Base-by-base conservation (phyloP, 2,888 invertebrate species). In the Dicranocentrus wangi region DNA sequence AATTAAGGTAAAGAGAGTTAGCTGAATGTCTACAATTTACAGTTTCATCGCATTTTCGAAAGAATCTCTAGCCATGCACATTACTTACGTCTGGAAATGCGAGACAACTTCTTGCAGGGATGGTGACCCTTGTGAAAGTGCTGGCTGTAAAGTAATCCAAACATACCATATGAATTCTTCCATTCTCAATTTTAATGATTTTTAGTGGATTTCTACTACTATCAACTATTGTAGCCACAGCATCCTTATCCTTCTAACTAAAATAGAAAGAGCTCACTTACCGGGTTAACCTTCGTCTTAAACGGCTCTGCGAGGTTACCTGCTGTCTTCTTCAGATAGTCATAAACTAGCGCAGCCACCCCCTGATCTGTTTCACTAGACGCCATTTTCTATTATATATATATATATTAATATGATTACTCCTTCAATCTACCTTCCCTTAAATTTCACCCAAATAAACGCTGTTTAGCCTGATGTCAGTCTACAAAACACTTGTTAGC, bases 241-340 rank as follows among this genome's bases (percentile, higher is more conserved):
- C n/a, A n/a, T n/a, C n/a, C n/a, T n/a, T n/a, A n/a, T n/a, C n/a
- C n/a, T n/a, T n/a, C n/a, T n/a, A n/a, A n/a, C n/a, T n/a, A n/a
- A n/a, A n/a, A n/a, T n/a, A n/a, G n/a, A n/a, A n/a, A n/a, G n/a
- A n/a, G n/a, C n/a, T 23, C 83, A 91, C 94, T 93, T 91, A 94
- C 94, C 90, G 93, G 92, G 88, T 94, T 94, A 0, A 92, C 91
- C 89, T 93, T 93, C 87, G 92, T 91, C 87, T 93, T 91, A 88
- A 93, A 94, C 66, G 92, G 90, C 87, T 91, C 90, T 0, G 94
- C 94, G 32, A 94, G 87, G 5, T 91, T 21, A 88, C 92, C 92
- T 87, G 94, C 93, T 84, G 91, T 90, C 85, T 90, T 91, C 79
- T 89, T 88, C 78, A 95, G 89, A 90, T 91, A 93, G 84, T 94